Base-by-base conservation (phyloP, 2,797 vertebrate species). In the Gobionotothen gibberifrons region DNA sequence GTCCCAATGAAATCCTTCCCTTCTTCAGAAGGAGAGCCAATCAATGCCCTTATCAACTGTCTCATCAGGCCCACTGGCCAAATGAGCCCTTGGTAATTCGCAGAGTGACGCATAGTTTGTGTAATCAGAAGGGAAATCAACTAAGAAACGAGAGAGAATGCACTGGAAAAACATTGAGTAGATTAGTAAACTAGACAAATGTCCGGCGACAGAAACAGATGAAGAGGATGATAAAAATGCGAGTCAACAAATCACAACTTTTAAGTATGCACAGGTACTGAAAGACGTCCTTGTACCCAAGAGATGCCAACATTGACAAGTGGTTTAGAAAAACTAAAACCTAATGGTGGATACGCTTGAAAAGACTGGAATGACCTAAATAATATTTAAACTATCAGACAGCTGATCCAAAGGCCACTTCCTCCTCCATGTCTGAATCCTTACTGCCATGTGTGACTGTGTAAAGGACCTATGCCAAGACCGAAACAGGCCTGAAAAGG, bases 41-140 rank as follows among this genome's bases (percentile, higher is more conserved):
- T 93, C 93, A 93, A 93, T 90, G 88, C 63, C 84, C 81, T 90
- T 92, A 94, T 94, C 92, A 92, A 90, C 90, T 85, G 90, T 93
- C 91, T 92, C 90, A 91, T 90, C 92, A 84, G 79, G 66, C 81
- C 79, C 66, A 89, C 87, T 1, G 85, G 88, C 76, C 76, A 91
- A 93, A 92, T 90, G 85, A 90, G 90, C 70, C 80, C 56, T 87
- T 90, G 91, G 92, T 89, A 90, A 89, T 89, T 90, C 79, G 76
- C 66, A 69, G 79, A 90, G 78, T 86, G 87, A 90, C 81, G 82
- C 75, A 90, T 39, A 84, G 87, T 74, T 86, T 84, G 79, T 90
- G 91, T 85, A 94, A 93, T 93, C 91, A 92, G 82, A 36, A 85
- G 82, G 57, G 54, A 81, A 91, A 92, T 87, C 89, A 88, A 88